Conservation (phyloP, 2,797 vertebrate genomes). For the Gymnothorax reevesii region DNA sequence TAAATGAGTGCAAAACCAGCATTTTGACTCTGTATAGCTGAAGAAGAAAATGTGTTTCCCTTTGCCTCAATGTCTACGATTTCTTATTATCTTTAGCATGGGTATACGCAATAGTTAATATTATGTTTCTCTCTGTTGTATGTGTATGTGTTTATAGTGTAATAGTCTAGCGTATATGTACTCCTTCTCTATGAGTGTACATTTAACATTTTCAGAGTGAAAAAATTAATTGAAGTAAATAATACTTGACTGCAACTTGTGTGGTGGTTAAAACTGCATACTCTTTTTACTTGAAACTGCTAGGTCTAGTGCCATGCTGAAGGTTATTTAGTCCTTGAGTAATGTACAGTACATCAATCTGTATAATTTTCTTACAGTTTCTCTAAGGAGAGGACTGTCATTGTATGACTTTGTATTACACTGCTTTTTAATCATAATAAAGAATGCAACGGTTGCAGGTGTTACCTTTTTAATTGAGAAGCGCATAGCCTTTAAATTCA, state of each 20-base stretch:
- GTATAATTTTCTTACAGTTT: background rate
- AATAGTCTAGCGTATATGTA: background rate
- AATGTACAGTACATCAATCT: background rate
- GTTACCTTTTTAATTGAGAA: background rate
- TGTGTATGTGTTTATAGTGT: background rate
- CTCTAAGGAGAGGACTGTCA: background rate
- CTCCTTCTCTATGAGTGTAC: background rate
- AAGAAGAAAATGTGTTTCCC: background rate
- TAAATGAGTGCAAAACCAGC: background rate
- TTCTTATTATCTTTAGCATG: background rate
- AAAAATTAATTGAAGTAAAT: constrained; percentile 5
- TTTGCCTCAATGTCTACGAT: background rate
- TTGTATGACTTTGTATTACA: background rate
- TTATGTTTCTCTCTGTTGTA: background rate
- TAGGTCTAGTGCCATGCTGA: background rate
- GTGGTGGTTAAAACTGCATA: background rate
- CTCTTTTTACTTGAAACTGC: background rate
- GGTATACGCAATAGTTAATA: background rate
- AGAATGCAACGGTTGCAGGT: background rate
- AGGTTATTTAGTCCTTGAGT: background rate
- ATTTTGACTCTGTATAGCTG: background rate
- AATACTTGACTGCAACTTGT: background rate
- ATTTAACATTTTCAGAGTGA: background rate
- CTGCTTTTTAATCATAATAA: background rate
- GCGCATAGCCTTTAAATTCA: background rate